phyloP scores from a whole-genome alignment of 1,140 invertebrate genomes.

The Drosophila triauraria region DNA sequence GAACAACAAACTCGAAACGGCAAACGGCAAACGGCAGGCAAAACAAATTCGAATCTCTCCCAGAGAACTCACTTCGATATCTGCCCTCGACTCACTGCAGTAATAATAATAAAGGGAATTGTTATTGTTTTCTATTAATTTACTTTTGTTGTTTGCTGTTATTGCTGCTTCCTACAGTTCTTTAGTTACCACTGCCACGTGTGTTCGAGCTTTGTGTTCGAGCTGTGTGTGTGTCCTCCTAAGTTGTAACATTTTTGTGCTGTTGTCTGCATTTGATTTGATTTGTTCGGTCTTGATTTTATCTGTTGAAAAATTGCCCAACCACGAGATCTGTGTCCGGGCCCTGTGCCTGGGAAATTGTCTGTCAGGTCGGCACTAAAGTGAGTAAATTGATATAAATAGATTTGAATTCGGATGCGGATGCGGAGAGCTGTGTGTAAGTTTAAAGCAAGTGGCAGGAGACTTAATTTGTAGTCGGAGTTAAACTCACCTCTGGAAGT shows the following conservation, averaged over 20 bases:
- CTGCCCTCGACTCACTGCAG: slow-evolving; percentile 52
- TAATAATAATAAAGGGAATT: slow-evolving; percentile 58
- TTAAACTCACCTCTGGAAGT: background rate
- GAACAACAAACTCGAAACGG: slow-evolving; percentile 27
- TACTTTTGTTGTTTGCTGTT: slow-evolving; percentile 46
- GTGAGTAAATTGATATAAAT: slow-evolving; percentile 50
- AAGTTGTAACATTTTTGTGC: slow-evolving; percentile 36
- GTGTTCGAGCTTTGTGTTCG: slow-evolving; percentile 3
- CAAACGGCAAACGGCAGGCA: slow-evolving; percentile 29
- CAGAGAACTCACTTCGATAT: slow-evolving; percentile 39
- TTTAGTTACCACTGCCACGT: slow-evolving; percentile 33
- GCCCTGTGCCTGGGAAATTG: slow-evolving; percentile 24
- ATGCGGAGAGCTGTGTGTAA: slow-evolving; percentile 6
- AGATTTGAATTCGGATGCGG: slow-evolving; percentile 33
- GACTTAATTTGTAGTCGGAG: slow-evolving; percentile 2
- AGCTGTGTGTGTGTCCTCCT: background rate
- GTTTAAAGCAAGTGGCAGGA: slow-evolving; percentile 4
- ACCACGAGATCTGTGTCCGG: slow-evolving; percentile 31
- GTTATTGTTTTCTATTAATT: slow-evolving; percentile 59
- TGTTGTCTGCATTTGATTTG: slow-evolving; percentile 52
- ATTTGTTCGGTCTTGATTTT: slow-evolving; percentile 54
- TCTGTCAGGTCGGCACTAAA: slow-evolving; percentile 35
- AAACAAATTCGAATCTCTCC: slow-evolving; percentile 49
- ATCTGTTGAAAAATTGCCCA: slow-evolving; percentile 53
- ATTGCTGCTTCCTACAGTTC: slow-evolving; percentile 36